A percentile compares a stretch with the other conserved stretches of the same genome.
These are phyloP conservation scores for Echiichthys vipera DNA, from an alignment of 2,797 vertebrate genomes.

Conservation along the genomic window DNA sequence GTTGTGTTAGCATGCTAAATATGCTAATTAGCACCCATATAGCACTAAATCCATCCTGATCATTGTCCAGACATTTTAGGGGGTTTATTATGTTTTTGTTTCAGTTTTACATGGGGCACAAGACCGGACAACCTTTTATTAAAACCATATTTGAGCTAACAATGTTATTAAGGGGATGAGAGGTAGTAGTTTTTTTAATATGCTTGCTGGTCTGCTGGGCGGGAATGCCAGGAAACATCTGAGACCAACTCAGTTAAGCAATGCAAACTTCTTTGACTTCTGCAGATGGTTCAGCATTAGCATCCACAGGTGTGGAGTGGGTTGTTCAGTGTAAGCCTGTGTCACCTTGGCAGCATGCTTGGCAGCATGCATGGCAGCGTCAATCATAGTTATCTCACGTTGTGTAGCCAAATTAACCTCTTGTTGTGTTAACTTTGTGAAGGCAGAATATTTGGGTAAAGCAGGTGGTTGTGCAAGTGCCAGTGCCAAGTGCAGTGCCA, in stretches of 20 bases:
- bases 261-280: not conserved
- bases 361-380: not conserved
- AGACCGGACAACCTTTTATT: not conserved
- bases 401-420: constrained; percentile 5
- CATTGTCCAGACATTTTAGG: too few species aligned
- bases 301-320: not conserved
- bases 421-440: not conserved
- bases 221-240: constrained; percentile 27
- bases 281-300: not conserved
- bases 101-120: not conserved
- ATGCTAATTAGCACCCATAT: not conserved
- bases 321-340: not conserved
- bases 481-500: not conserved
- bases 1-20: not conserved
- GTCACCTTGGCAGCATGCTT: too few species aligned
- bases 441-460: not conserved
- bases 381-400: not conserved
- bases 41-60: too few species aligned
- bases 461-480: not conserved
- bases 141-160: constrained; percentile 23
- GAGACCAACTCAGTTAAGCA: not conserved
- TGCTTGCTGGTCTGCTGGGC: constrained; percentile 17
- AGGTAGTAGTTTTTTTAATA: not conserved
- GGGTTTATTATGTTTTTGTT: constrained; percentile 4
- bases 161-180: not conserved